Base-by-base conservation (phyloP, 2,888 invertebrate genomes). In the Andrena flavipes region DNA sequence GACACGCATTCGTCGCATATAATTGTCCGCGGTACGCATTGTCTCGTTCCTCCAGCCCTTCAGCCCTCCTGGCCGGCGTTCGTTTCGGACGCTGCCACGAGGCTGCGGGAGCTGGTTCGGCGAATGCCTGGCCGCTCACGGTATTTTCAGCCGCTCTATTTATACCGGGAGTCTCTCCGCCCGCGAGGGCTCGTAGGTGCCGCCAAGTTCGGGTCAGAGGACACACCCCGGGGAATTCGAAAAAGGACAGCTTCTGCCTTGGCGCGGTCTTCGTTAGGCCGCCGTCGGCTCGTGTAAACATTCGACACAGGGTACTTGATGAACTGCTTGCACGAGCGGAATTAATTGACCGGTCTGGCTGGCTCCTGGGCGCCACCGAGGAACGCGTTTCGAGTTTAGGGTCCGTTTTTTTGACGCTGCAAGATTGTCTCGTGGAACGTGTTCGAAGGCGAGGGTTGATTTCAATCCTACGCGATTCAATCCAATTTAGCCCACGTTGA, bases 101-200 rank as follows among this genome's bases (percentile, higher is more conserved):
- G 48, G 54, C 60, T 76, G 68, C 71, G 65, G 75, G 70, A 73
- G 64, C 63, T 64, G 73, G 84, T 79, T 81, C 78, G 82, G 79
- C 82, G 87, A 80, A 85, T 84, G 89, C 86, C 83, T 80, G 79
- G 76, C 84, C 67, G 84, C 85, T 84, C 86, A 71, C 82, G 87
- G 84, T 92, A 92, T 91, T 92, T 91, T 89, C 88, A 89, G 91
- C 85, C 84, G 74, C 79, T 83, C 89, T 92, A 92, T 92, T 92
- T 91, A 92, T 90, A 91, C 71, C 71, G 67, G 65, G 75, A 74
- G 82, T 81, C 79, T 79, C 80, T 70, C 80, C 63, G 75, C 75
- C 82, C 82, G 76, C 80, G 79, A 63, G 51, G 70, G 84, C 83
- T 86, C 68, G 87, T 88, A 88, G 88, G 86, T 88, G 88, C 80